Percentiles rank a stretch among this genome's conserved stretches.
phyloP scores from a whole-genome alignment of 64 coral and sea anemone genomes.

The Anthopleura sola region DNA sequence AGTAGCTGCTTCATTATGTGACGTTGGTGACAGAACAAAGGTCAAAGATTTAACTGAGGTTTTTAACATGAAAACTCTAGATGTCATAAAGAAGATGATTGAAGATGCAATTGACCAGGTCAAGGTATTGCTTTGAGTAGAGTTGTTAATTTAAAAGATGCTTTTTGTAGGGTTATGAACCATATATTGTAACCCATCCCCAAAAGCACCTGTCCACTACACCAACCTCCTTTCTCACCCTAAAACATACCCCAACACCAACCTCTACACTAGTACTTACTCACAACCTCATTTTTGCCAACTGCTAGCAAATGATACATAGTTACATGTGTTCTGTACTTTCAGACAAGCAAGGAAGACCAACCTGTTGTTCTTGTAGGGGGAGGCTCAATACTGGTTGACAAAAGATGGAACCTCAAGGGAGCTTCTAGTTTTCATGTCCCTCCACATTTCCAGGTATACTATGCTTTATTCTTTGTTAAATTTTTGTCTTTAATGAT shows the following conservation, averaged over 20 bases:
- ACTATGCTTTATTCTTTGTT: background rate
- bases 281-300: background rate
- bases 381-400: conserved; percentile 82
- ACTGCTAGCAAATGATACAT: background rate
- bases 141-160: no score
- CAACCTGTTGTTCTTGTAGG: conserved; percentile 94
- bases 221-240: background rate
- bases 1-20: conserved; percentile 64
- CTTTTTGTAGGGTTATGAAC: no score
- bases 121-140: conserved; percentile 51
- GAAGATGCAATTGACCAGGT: conserved; percentile 83
- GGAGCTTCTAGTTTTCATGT: conserved; percentile 76
- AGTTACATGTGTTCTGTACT: background rate
- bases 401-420: conserved; percentile 59
- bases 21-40: conserved; percentile 68
- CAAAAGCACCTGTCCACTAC: no score
- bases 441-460: conserved; percentile 72
- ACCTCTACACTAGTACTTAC: background rate
- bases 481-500: no score
- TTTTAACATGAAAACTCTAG: conserved; percentile 20
- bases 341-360: conserved; percentile 59
- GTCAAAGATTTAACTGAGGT: conserved; percentile 42
- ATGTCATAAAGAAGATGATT: conserved; percentile 49
- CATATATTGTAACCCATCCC: no score
- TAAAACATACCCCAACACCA: no score